Evolutionary conservation across 2,113 vertebrate species (phyloP), one percentile per base, ranked within the genome.

Genomic region (Zingel zingel): DNA sequence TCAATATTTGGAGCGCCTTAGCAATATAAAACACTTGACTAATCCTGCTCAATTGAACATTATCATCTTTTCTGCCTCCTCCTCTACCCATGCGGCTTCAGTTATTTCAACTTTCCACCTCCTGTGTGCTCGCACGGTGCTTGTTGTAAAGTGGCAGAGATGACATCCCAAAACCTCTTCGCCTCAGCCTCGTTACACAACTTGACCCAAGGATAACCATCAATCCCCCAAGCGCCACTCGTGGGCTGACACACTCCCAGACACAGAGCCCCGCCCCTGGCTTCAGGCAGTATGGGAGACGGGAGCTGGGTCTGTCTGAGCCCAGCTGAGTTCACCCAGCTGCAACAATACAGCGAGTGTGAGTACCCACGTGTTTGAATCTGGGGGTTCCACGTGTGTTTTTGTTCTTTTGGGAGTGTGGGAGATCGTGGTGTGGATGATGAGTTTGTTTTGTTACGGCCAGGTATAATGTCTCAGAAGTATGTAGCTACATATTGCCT

Each of bases 311-410:
- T 97, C 76, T 96, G 96, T 18, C 95, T 99, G 90, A 98, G 97
- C 84, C 96, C 97, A 0, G 69, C 97, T 0, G 98, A 99, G 91
- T 99, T 99, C 45, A 91, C 90, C 69, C 98, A 99, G 81, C 96
- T 99, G 66, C 97, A 99, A 85, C 96, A 99, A 82, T 99, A 98
- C 94, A 96, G 96, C 0, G 97, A 98, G 78, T 99, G 98, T 99
- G 89, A 99, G 97, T 97, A 94, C 58, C 14, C 6, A 36, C 62
- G 19, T 30, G 71, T 51, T 18, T 61, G 7, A 36, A 33, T 82
- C 56, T 45, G 5, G 7, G 25, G 39, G 33, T 16, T 23, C 3
- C 15, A 23, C 13, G 18, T 50, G 19, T 50, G 53, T 30, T 48
- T 4, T 11, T 11, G 39, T 43, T 11, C 0, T 43, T 43, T 11